A percentile compares a stretch with the other conserved stretches of the same genome.
Conservation (phyloP, 1,140 invertebrate species). For the Achatina immaculata region DNA sequence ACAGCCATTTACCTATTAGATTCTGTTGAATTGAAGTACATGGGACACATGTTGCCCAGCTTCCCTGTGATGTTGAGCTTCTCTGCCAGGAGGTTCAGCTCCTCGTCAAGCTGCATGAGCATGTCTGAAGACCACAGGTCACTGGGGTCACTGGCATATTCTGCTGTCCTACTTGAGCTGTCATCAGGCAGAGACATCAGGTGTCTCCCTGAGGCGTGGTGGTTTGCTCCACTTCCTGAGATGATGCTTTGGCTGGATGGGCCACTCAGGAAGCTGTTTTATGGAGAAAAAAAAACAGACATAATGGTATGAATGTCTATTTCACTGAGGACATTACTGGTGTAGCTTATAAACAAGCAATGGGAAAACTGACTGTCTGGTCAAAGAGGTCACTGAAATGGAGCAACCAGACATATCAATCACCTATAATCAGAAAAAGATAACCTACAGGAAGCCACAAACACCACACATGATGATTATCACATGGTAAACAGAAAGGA, state of each 20-base stretch:
- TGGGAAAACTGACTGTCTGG: too few species aligned
- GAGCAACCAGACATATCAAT: too few species aligned
- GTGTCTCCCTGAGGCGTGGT: constrained; percentile 19
- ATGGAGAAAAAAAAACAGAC: not conserved
- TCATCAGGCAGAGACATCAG: constrained; percentile 37
- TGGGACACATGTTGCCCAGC: constrained; percentile 74
- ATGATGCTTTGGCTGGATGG: not conserved
- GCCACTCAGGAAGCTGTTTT: not conserved
- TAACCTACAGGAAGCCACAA: too few species aligned
- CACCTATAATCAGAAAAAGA: too few species aligned
- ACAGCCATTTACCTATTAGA: constrained; percentile 76
- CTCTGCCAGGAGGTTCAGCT: constrained; percentile 38
- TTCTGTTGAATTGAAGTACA: constrained; percentile 86
- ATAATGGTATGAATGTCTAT: too few species aligned
- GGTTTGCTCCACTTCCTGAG: too few species aligned
- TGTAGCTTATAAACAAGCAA: too few species aligned
- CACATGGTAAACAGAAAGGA: too few species aligned
- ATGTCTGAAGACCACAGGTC: not conserved
- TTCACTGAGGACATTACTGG: too few species aligned
- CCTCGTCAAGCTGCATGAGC: constrained; percentile 37
- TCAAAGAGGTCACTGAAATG: too few species aligned
- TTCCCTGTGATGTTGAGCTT: constrained; percentile 65
- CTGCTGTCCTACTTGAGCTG: not conserved
- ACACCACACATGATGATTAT: too few species aligned
- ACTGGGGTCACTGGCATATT: not conserved